Evolutionary conservation across 2,113 vertebrate genomes (phyloP).

Genomic region (Apteryx mantelli): DNA sequence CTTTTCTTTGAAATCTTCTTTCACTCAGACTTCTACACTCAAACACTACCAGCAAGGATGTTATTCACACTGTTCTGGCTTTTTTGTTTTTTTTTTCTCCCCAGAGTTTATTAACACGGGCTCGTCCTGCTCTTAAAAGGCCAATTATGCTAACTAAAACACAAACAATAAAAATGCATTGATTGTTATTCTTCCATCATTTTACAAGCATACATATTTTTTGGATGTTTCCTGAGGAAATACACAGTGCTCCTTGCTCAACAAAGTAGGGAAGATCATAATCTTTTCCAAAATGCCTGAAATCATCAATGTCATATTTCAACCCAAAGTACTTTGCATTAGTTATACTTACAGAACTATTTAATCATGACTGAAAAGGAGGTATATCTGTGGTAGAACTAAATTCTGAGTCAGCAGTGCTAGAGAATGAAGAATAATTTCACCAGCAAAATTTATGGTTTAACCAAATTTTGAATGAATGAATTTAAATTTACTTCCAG

Average conservation of each 20-base stretch:
- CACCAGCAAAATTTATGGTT: background rate
- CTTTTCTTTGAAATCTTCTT: accelerated
- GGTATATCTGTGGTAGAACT: background rate
- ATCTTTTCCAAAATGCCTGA: background rate
- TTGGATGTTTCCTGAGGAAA: background rate
- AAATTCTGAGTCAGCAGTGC: background rate
- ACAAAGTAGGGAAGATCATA: background rate
- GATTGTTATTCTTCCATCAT: background rate
- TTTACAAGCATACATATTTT: background rate
- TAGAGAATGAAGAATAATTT: background rate
- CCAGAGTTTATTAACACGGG: background rate
- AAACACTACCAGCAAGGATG: background rate
- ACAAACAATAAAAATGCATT: background rate
- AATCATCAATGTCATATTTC: background rate
- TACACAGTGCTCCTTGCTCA: background rate
- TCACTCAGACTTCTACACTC: background rate
- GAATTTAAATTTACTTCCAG: background rate
- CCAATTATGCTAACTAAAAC: background rate
- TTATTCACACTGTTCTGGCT: background rate
- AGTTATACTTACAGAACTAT: background rate
- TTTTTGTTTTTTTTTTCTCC: background rate
- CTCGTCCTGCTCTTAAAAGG: background rate
- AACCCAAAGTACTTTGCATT: background rate
- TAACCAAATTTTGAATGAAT: background rate
- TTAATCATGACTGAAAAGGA: background rate